Base-by-base conservation (phyloP, 2,797 vertebrate species). In the Aeoliscus strigatus region DNA sequence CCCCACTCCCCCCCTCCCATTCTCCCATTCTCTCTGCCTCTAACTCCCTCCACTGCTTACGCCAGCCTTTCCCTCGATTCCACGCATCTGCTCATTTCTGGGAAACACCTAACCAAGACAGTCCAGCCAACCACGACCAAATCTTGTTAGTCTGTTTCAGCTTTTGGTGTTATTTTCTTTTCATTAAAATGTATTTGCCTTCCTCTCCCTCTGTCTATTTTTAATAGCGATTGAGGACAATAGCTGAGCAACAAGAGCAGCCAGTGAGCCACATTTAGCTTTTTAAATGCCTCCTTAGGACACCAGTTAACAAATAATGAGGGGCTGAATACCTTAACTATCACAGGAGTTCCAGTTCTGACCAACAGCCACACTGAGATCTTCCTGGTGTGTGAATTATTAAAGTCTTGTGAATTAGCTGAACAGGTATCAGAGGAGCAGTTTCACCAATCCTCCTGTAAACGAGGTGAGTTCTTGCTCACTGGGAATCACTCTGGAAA, bases 21-120 rank as follows among this genome's bases (percentile, higher is more conserved):
- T 28, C 43, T 48, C 28, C 18, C 39, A 16, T 29, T 34, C 51
- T 30, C 31, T 23, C 32, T 14, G 32, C 17, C 34, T 47, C 38
- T 14, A 15, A 30, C 45, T 37, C 34, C 30, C 26, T 29, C 12
- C 37, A 61, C 32, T 66, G 39, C 0, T 54, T 3, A 16, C 1
- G 48, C 76, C 66, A 69, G 49, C 33, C 47, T 69, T n/a, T 74
- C 51, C 52, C 61, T 79, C 10, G 13, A 78, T 80, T 76, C 68
- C 62, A 48, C 11, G 39, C 70, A 77, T 80, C 62, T 79, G 72
- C 44, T 69, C 41, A 51, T 68, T 82, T 86, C 73, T 79, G 54
- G 77, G 78, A 85, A 85, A 74, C 77, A 53, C 73, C 72, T 67
- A 56, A 62, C 27, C 47, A 50, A 25, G 36, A 59, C 42, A 26